Conservation (phyloP, 35 echinoderm and acorn worm genomes). For the Apostichopus japonicus region DNA sequence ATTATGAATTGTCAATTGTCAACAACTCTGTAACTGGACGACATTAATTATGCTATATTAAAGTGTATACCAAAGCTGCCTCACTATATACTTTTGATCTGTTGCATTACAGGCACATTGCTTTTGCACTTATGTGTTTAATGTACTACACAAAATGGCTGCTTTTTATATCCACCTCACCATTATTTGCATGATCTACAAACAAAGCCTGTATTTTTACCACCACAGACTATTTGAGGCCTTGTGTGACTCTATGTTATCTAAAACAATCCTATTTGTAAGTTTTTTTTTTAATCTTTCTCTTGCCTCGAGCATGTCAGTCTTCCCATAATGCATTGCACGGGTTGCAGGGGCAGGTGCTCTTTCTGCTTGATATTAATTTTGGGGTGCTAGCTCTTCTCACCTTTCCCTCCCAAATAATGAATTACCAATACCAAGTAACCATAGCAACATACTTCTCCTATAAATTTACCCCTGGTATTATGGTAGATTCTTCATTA, state of each 20-base stretch:
- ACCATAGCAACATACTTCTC: background rate
- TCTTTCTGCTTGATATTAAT: background rate
- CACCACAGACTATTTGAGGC: constrained; percentile 33
- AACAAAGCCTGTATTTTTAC: constrained; percentile 24
- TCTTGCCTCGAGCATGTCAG: constrained; percentile 6
- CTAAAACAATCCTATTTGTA: constrained; percentile 26
- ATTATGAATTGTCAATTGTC: too few relatives aligned
- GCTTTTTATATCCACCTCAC: background rate
- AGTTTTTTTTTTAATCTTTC: background rate
- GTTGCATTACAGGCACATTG: background rate
- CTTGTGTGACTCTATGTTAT: constrained; percentile 13
- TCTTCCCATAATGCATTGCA: constrained; percentile 38
- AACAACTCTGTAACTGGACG: too few relatives aligned
- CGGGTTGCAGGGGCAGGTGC: background rate
- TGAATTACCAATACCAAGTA: background rate
- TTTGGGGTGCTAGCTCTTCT: background rate
- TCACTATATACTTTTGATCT: too few relatives aligned
- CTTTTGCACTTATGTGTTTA: background rate
- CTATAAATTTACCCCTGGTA: too few relatives aligned
- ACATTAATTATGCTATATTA: too few relatives aligned
- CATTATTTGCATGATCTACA: constrained; percentile 28
- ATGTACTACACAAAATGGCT: background rate
- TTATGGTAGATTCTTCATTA: too few relatives aligned
- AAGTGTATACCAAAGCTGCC: too few relatives aligned
- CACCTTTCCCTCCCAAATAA: background rate